These are phyloP conservation scores for Chamaea fasciata DNA, from an alignment of 2,113 vertebrate genomes.

Conservation along the genomic window DNA sequence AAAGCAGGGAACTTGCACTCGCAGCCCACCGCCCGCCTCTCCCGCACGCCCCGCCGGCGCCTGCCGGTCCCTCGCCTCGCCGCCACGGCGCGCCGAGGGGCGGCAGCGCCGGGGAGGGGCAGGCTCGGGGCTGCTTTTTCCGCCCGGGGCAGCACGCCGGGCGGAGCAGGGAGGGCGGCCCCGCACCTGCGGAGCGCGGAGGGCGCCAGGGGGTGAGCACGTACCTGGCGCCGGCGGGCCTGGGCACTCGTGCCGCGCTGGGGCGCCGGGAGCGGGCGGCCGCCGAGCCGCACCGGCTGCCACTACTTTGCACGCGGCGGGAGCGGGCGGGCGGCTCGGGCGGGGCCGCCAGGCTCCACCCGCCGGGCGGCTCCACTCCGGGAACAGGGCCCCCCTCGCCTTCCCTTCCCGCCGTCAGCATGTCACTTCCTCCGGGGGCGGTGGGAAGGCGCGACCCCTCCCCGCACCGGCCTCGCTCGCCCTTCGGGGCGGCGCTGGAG, in stretches of 20 bases:
- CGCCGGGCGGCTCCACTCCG: slow-evolving; percentile 64
- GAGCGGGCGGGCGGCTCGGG: slow-evolving; percentile 34
- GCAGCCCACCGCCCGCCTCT: neutral
- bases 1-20: neutral
- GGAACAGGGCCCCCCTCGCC: slow-evolving; percentile 50
- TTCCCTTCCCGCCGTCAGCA: slow-evolving; percentile 46
- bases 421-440: slow-evolving; percentile 76
- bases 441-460: neutral
- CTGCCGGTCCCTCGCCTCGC: neutral
- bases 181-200: neutral
- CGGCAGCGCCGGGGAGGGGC: neutral
- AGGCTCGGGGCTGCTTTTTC: neutral
- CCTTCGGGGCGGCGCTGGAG: neutral
- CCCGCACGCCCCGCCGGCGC: neutral
- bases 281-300: slow-evolving; percentile 12
- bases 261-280: neutral
- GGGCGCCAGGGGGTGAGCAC: neutral
- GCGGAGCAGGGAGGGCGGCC: neutral
- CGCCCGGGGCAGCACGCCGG: neutral
- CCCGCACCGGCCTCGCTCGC: rapidly evolving
- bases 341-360: slow-evolving; percentile 71
- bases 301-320: slow-evolving; percentile 51
- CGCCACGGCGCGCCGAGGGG: neutral
- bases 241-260: neutral
- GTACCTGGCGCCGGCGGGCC: slow-evolving; percentile 60